These are phyloP conservation scores for Beris chalybata DNA, from an alignment of 2,888 invertebrate genomes.

Conservation along the genomic window DNA sequence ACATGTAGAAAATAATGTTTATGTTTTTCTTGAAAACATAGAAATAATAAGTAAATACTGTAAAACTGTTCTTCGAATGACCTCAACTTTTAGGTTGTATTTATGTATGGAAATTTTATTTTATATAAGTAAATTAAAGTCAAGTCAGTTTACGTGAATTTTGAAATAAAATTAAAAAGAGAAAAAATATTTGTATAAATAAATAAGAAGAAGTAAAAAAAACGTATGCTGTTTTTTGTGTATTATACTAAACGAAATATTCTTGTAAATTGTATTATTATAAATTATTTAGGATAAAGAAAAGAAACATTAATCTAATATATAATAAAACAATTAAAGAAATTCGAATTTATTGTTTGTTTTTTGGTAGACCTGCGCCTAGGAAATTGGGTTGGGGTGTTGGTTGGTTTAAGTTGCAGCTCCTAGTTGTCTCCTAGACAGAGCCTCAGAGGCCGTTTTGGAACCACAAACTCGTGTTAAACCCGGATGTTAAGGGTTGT, in stretches of 20 bases:
- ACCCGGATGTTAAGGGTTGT: too few species aligned
- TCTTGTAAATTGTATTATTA: background rate
- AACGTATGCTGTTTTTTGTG: background rate
- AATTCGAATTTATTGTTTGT: background rate
- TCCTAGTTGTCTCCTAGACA: too few species aligned
- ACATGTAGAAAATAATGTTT: too few species aligned
- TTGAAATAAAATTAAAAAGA: background rate
- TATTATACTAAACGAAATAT: constrained; percentile 6
- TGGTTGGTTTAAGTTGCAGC: too few species aligned
- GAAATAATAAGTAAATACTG: too few species aligned
- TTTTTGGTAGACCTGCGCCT: background rate
- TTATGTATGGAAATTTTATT: background rate
- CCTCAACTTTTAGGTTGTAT: constrained; percentile 7
- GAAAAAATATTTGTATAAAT: too few species aligned
- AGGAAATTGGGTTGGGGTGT: too few species aligned
- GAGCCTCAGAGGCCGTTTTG: too few species aligned
- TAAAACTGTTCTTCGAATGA: too few species aligned
- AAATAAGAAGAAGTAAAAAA: too few species aligned
- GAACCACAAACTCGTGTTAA: too few species aligned
- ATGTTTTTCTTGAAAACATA: too few species aligned
- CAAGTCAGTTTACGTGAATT: background rate
- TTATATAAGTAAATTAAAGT: background rate
- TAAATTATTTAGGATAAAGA: constrained; percentile 14
- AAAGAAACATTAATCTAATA: constrained; percentile 4
- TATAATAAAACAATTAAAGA: constrained; percentile 5